Percentiles rank a stretch among this genome's conserved stretches.
phyloP scores from a whole-genome alignment of 2,113 vertebrate genomes.

The Prochilodus magdalenae region DNA sequence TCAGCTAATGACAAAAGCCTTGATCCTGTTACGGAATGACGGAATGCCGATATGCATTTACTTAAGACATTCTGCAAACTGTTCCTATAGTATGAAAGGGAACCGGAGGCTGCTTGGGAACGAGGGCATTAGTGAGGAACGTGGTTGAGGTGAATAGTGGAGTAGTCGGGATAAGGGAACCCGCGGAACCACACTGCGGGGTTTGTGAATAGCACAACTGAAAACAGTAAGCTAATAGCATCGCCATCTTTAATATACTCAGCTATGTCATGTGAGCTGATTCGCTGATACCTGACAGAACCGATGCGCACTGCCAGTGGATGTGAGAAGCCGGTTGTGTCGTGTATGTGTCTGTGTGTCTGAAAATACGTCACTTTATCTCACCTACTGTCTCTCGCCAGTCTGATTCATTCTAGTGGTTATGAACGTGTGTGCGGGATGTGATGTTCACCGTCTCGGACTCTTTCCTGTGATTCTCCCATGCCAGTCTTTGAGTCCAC shows the following conservation, averaged over 20 bases:
- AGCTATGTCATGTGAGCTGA: too few species aligned
- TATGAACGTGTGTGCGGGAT: neutral
- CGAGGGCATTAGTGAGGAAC: neutral
- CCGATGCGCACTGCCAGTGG: neutral
- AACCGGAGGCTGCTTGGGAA: neutral
- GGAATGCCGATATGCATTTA: neutral
- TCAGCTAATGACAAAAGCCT: neutral
- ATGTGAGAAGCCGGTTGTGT: neutral
- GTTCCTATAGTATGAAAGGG: neutral
- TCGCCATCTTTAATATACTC: too few species aligned
- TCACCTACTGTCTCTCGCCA: neutral
- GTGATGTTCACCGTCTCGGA: neutral
- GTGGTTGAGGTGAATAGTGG: neutral
- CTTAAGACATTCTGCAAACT: neutral
- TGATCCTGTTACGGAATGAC: neutral
- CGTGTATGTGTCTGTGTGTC: neutral
- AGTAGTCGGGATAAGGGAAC: conserved; percentile 6
- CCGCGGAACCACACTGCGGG: neutral
- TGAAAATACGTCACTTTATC: neutral
- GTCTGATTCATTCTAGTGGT: neutral
- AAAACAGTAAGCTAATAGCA: neutral
- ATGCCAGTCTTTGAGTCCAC: neutral
- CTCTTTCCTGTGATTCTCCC: neutral
- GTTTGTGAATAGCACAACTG: neutral
- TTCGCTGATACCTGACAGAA: neutral